Evolutionary conservation across 2,797 vertebrate species (phyloP).

Genomic region (Rhincodon typus): DNA sequence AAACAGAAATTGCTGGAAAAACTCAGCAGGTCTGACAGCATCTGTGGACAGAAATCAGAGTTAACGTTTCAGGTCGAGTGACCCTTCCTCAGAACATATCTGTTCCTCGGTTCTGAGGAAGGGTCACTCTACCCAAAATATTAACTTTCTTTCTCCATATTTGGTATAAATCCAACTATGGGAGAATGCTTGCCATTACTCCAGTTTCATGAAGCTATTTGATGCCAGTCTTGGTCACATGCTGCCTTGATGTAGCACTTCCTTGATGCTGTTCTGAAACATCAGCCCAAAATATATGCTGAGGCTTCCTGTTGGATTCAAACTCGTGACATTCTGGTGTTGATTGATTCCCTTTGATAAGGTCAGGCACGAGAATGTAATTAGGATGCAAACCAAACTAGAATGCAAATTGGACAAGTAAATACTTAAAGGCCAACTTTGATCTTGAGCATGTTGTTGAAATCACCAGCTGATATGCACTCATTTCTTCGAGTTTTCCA

Average conservation of each 20-base stretch:
- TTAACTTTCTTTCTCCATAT: too few relatives aligned
- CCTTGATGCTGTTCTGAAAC: not conserved
- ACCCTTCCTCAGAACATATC: too few relatives aligned
- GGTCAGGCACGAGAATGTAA: not conserved
- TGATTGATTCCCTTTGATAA: not conserved
- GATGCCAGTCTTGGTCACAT: too few relatives aligned
- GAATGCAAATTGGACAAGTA: not conserved
- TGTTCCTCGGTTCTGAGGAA: too few relatives aligned
- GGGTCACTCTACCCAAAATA: too few relatives aligned
- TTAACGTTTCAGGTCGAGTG: too few relatives aligned
- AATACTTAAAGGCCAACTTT: not conserved
- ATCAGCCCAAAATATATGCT: not conserved
- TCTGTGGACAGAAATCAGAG: too few relatives aligned
- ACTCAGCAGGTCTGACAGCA: too few relatives aligned
- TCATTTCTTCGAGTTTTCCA: not conserved
- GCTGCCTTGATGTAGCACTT: not conserved
- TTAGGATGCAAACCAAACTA: not conserved
- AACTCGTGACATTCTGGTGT: not conserved
- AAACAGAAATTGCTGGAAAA: too few relatives aligned
- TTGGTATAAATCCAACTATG: too few relatives aligned
- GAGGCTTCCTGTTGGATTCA: not conserved
- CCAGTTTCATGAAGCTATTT: too few relatives aligned
- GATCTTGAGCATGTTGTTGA: not conserved
- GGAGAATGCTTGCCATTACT: too few relatives aligned
- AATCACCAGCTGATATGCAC: not conserved